Percentiles rank a stretch among this genome's conserved stretches.
phyloP scores from a whole-genome alignment of 2,797 vertebrate species.

The Semotilus atromaculatus region DNA sequence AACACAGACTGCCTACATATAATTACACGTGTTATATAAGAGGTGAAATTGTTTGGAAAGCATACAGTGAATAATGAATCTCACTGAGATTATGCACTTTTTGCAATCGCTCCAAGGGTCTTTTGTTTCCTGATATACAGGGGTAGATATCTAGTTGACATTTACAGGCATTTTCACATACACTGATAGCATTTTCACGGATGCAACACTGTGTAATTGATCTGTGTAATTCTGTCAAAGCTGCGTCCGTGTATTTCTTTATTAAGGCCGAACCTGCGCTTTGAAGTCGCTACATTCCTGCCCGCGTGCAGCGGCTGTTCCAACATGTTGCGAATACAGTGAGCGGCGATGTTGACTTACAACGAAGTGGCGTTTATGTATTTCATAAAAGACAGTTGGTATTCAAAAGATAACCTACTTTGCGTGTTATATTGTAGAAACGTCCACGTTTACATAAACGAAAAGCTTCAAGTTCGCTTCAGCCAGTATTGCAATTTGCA shows the following conservation, averaged over 20 bases:
- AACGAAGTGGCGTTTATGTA: not conserved
- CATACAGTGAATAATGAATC: not conserved
- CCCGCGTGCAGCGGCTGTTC: conserved; percentile 84
- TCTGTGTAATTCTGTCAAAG: conserved; percentile 68
- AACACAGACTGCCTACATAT: not conserved
- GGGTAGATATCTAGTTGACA: conserved; percentile 7
- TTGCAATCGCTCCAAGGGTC: not conserved
- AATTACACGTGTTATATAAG: conserved; percentile 11
- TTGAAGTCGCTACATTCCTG: conserved; percentile 88
- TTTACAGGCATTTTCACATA: not conserved
- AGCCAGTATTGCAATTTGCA: not conserved
- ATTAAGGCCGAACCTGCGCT: conserved; percentile 64
- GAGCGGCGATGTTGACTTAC: conserved; percentile 15
- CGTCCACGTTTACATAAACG: not conserved
- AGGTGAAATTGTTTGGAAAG: not conserved
- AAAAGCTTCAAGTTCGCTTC: not conserved
- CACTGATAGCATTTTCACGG: conserved; percentile 42
- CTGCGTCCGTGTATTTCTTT: conserved; percentile 57
- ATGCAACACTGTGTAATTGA: conserved; percentile 69
- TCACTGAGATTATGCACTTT: not conserved
- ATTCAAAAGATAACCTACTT: not conserved
- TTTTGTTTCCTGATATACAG: conserved; percentile 3
- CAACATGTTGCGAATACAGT: conserved; percentile 86
- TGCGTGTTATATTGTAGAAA: not conserved
- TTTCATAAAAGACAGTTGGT: not conserved